Percentiles rank a stretch among this genome's conserved stretches.
These are phyloP conservation scores for Romanogobio albipinnatus DNA, from an alignment of 2,113 vertebrate genomes.

Conservation along the genomic window DNA sequence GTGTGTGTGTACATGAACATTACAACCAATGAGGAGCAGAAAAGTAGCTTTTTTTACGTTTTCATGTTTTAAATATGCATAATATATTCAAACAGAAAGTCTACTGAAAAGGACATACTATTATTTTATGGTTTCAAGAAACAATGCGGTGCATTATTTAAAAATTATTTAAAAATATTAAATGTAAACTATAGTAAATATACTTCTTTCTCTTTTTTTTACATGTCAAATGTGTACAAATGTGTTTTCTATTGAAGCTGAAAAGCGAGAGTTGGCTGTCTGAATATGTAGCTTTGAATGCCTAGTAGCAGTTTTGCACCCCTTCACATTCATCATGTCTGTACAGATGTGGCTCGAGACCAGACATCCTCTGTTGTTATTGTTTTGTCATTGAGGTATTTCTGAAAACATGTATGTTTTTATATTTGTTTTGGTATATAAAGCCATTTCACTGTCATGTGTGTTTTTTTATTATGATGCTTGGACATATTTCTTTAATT, in stretches of 20 bases:
- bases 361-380: not conserved
- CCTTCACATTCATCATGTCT: not conserved
- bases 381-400: not conserved
- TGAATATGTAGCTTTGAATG: constrained; percentile 8
- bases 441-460: not conserved
- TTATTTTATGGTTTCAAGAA: not conserved
- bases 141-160: constrained; percentile 12
- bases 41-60: too few species aligned
- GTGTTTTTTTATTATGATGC: not conserved
- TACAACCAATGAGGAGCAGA: too few species aligned
- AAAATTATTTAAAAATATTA: not conserved
- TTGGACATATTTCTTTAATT: not conserved
- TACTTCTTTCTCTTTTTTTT: not conserved
- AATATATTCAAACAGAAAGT: not conserved
- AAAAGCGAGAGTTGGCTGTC: not conserved
- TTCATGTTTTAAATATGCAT: not conserved
- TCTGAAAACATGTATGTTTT: not conserved
- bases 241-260: not conserved
- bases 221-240: not conserved
- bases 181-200: constrained; percentile 10
- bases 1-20: too few species aligned
- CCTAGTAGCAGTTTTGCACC: not conserved
- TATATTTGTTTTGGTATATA: constrained; percentile 6
- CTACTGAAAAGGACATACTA: not conserved
- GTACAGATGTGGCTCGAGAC: not conserved